Evolutionary conservation across 2,888 invertebrate genomes (phyloP).

Genomic region (Limnephilus lunatus): DNA sequence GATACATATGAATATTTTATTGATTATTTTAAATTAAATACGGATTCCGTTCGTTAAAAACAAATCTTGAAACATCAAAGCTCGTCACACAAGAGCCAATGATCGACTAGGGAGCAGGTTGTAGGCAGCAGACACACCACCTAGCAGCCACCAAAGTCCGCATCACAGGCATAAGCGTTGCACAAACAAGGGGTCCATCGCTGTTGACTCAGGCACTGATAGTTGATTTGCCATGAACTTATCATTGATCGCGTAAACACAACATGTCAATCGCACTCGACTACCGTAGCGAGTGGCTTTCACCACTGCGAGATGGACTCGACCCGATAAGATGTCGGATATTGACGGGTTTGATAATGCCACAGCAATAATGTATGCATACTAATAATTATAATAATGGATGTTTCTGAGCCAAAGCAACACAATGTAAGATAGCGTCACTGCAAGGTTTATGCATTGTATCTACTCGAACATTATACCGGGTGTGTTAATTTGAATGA

Average conservation of each 20-base stretch:
- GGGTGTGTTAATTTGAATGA: too few species aligned
- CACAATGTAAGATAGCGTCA: too few species aligned
- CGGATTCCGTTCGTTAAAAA: neutral
- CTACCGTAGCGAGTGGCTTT: constrained; percentile 9
- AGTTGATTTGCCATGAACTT: constrained; percentile 71
- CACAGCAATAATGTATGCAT: neutral
- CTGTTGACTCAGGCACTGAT: constrained; percentile 67
- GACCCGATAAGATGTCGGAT: constrained; percentile 12
- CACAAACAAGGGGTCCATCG: constrained; percentile 59
- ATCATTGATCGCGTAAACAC: constrained; percentile 71
- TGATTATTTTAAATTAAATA: too few species aligned
- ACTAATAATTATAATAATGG: neutral
- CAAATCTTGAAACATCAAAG: neutral
- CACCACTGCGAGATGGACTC: neutral
- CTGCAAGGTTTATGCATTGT: too few species aligned
- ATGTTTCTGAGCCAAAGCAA: too few species aligned
- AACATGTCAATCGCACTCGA: constrained; percentile 69
- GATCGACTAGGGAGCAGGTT: neutral
- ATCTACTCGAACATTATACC: too few species aligned
- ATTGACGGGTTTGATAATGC: neutral
- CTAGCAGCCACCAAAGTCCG: constrained; percentile 3
- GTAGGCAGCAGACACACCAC: constrained; percentile 8
- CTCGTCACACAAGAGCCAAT: neutral
- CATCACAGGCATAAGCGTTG: constrained; percentile 41
- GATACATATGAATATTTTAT: too few species aligned